Conservation (phyloP, 23 tunicate species). For the Halocynthia aurantium region DNA sequence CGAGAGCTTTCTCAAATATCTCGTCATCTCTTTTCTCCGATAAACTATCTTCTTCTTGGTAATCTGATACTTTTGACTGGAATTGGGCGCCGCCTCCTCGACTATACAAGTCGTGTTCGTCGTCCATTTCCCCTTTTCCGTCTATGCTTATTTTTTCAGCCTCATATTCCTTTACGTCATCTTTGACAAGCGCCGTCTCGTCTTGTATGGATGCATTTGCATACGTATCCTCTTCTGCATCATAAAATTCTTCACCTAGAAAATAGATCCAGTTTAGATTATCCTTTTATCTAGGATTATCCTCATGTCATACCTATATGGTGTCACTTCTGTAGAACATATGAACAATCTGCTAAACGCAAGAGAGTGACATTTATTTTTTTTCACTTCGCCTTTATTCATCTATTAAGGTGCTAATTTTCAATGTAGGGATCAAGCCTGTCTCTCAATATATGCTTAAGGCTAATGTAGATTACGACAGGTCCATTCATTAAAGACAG, state of each 20-base stretch:
- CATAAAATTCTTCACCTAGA: neutral
- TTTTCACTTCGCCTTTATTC: no score
- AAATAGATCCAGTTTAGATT: neutral
- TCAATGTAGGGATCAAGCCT: no score
- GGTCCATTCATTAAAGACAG: no score
- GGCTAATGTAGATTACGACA: no score
- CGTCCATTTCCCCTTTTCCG: neutral
- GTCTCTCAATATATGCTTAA: no score
- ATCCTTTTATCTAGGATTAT: neutral
- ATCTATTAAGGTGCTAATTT: no score
- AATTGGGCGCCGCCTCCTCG: no score
- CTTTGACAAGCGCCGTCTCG: neutral
- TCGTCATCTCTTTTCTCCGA: neutral
- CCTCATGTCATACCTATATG: no score
- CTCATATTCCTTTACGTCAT: neutral
- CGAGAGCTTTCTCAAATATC: neutral
- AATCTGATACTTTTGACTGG: neutral
- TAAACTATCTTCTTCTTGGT: neutral
- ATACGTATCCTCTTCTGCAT: neutral
- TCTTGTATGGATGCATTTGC: neutral
- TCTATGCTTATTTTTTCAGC: neutral
- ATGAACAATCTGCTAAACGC: no score
- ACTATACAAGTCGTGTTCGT: no score
- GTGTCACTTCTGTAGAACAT: no score
- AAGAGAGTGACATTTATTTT: no score